Conservation (phyloP, 2,888 invertebrate species). For the Entomobrya multifasciata region DNA sequence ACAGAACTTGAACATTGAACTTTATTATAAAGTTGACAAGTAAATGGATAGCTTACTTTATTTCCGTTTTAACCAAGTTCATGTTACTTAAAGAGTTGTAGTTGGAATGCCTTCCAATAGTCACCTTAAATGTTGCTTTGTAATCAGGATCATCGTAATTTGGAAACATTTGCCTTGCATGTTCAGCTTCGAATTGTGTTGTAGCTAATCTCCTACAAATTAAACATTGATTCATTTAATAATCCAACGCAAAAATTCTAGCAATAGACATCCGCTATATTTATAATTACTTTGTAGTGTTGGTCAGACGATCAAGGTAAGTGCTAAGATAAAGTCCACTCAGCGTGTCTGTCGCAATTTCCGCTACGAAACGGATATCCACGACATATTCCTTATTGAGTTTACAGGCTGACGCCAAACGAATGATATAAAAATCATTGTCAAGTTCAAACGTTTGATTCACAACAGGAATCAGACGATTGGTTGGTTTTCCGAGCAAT, state of each 20-base stretch:
- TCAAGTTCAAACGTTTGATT: slow-evolving; percentile 56
- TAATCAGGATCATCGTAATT: slow-evolving; percentile 73
- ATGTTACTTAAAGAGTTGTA: slow-evolving; percentile 74
- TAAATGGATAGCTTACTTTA: slow-evolving; percentile 51
- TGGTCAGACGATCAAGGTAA: slow-evolving; percentile 54
- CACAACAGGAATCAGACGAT: slow-evolving; percentile 5
- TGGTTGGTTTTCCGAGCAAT: not conserved
- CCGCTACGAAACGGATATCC: slow-evolving; percentile 48
- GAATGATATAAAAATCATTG: slow-evolving; percentile 57
- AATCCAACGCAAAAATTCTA: not conserved
- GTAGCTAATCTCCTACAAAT: slow-evolving; percentile 70
- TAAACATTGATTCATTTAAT: not conserved
- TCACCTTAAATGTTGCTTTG: slow-evolving; percentile 72
- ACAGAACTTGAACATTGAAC: not conserved
- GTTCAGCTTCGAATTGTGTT: slow-evolving; percentile 73
- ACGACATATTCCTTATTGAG: slow-evolving; percentile 30
- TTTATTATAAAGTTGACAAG: not conserved
- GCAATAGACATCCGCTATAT: not conserved
- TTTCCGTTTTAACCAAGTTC: slow-evolving; percentile 53
- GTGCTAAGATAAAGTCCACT: slow-evolving; percentile 65
- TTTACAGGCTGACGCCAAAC: slow-evolving; percentile 27
- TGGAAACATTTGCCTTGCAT: slow-evolving; percentile 72
- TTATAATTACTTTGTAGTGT: slow-evolving; percentile 46
- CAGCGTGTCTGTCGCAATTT: slow-evolving; percentile 30
- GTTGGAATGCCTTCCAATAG: slow-evolving; percentile 57